These are phyloP conservation scores for Gambusia holbrooki DNA, from an alignment of 2,113 vertebrate genomes.

Conservation along the genomic window DNA sequence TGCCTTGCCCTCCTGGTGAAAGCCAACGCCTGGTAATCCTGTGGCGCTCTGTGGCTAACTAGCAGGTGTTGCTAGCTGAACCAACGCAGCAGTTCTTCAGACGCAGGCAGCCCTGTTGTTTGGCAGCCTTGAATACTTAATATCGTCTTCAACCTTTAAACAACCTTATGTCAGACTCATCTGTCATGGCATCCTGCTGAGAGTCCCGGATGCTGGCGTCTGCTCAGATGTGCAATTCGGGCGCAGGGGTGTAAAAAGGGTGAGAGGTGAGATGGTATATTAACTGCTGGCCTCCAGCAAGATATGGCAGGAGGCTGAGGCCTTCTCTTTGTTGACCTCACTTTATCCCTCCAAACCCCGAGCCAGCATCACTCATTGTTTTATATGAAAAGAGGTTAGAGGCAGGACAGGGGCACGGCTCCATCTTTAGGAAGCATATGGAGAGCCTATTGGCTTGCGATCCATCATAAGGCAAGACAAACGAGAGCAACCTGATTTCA, in stretches of 20 bases:
- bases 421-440: constrained; percentile 76
- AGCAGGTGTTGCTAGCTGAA: constrained; percentile 69
- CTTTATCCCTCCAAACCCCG: constrained; percentile 51
- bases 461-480: constrained; percentile 72
- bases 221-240: constrained; percentile 52
- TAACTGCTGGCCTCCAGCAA: constrained; percentile 74
- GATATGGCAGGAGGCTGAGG: constrained; percentile 44
- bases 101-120: constrained; percentile 68
- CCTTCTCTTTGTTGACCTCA: constrained; percentile 59
- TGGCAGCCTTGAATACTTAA: constrained; percentile 75
- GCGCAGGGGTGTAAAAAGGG: constrained; percentile 52
- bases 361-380: constrained; percentile 68
- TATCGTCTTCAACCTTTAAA: constrained; percentile 80
- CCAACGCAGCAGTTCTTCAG: constrained; percentile 48
- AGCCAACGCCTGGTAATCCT: constrained; percentile 61
- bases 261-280: constrained; percentile 75
- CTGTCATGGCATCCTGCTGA: constrained; percentile 70
- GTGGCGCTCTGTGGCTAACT: constrained; percentile 50
- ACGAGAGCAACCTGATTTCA: constrained; percentile 73
- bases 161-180: constrained; percentile 78
- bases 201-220: constrained; percentile 50
- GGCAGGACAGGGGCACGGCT: constrained; percentile 52
- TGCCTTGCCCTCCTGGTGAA: constrained; percentile 30
- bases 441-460: constrained; percentile 62
- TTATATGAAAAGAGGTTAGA: constrained; percentile 57